Evolutionary conservation across 1,140 invertebrate species (phyloP).

Genomic region (Hyles vespertilio): DNA sequence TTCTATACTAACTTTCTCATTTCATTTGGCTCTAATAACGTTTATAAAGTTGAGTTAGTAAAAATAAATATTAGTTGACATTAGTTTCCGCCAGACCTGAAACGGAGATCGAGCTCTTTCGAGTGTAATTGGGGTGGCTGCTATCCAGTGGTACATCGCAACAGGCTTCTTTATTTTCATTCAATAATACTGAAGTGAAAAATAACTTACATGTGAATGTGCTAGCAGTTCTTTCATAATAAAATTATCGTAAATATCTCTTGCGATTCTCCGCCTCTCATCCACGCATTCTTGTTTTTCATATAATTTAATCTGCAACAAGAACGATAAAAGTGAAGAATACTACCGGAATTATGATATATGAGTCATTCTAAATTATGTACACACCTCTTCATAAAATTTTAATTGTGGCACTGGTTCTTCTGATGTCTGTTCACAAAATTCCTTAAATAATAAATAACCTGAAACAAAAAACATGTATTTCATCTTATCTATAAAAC

Average conservation of each 20-base stretch:
- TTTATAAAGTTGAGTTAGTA: no score
- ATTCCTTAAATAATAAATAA: conserved; percentile 99
- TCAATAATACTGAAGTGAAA: neutral
- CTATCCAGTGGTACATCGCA: no score
- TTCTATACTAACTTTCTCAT: no score
- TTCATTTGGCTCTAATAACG: no score
- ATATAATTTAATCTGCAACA: conserved; percentile 95
- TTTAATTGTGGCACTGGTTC: conserved; percentile 97
- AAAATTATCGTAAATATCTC: conserved; percentile 99
- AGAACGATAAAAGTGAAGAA: conserved; percentile 4
- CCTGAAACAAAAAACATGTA: conserved; percentile 81
- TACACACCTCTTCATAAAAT: conserved; percentile 98
- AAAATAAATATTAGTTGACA: no score
- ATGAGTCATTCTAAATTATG: neutral
- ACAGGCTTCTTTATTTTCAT: no score
- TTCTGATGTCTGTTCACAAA: conserved; percentile 97
- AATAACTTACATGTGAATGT: conserved; percentile 93
- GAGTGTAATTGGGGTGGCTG: no score
- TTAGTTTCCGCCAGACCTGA: no score
- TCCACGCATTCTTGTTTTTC: conserved; percentile 98
- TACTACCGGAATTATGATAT: no score
- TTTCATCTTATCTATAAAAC: no score
- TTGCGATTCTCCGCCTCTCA: conserved; percentile 94
- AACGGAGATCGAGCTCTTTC: no score
- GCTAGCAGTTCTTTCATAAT: conserved; percentile 99